Evolutionary conservation across 2,113 vertebrate genomes (phyloP).

Genomic region (Grantiella picta): DNA sequence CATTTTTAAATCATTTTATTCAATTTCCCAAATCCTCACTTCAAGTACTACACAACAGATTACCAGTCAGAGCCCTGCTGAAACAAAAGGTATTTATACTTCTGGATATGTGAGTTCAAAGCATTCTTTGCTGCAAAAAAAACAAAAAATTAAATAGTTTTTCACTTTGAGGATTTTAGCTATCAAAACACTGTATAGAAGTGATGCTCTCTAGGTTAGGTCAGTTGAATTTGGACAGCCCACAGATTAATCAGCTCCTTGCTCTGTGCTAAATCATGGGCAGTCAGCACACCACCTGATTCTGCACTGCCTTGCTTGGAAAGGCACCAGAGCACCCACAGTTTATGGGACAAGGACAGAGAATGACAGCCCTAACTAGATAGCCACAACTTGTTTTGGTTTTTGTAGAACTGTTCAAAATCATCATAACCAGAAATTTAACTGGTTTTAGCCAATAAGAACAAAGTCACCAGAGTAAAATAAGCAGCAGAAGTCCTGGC

Average conservation of each 20-base stretch:
- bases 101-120: background rate
- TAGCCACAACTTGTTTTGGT: background rate
- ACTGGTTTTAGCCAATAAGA: background rate
- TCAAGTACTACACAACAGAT: background rate
- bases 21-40: background rate
- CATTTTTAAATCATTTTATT: background rate
- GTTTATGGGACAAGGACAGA: background rate
- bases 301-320: background rate
- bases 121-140: background rate
- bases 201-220: background rate
- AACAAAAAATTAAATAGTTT: background rate
- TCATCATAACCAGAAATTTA: background rate
- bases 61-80: background rate
- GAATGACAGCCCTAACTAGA: background rate
- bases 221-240: background rate
- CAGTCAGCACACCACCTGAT: background rate
- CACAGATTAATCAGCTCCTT: background rate
- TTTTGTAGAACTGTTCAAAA: background rate
- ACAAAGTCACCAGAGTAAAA: background rate
- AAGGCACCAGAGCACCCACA: background rate
- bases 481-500: background rate
- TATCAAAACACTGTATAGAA: background rate
- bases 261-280: fast-evolving
- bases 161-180: background rate
- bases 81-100: background rate